A percentile compares a stretch with the other conserved stretches of the same genome.
phyloP scores from a whole-genome alignment of 2,113 vertebrate genomes.

The Aplodontia rufa region DNA sequence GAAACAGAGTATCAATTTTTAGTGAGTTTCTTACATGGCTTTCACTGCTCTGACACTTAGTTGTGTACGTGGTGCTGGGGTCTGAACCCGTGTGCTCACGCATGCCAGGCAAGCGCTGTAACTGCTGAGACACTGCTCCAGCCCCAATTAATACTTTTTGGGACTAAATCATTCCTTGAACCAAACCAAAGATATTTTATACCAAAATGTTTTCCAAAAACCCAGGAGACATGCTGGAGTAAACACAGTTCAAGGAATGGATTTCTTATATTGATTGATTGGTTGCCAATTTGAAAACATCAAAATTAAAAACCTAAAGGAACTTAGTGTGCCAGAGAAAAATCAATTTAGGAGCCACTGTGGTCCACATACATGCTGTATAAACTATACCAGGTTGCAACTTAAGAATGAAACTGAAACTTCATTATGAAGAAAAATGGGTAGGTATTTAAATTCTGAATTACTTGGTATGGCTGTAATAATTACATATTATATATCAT shows the following conservation, averaged over 20 bases:
- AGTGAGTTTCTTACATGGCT: too few relatives aligned
- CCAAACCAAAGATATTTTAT: conserved; percentile 8
- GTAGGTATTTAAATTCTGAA: conserved; percentile 1
- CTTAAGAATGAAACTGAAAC: not conserved
- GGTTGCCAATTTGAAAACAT: not conserved
- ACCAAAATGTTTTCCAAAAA: conserved; percentile 38
- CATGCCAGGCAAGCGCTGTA: too few relatives aligned
- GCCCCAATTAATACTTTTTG: conserved; percentile 35
- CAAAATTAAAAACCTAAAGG: not conserved
- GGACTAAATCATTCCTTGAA: not conserved
- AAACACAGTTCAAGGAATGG: not conserved
- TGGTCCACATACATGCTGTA: not conserved
- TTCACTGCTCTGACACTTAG: too few relatives aligned
- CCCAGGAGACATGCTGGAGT: not conserved
- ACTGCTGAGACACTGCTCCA: too few relatives aligned
- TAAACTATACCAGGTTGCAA: not conserved
- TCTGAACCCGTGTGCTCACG: too few relatives aligned
- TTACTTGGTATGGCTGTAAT: conserved; percentile 8
- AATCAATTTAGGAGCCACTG: not conserved
- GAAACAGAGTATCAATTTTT: too few relatives aligned
- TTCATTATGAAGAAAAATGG: not conserved
- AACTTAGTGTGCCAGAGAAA: not conserved
- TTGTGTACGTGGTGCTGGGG: too few relatives aligned
- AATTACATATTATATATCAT: not conserved
- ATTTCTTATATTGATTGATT: not conserved